These are phyloP conservation scores for Patagioenas fasciata DNA, from an alignment of 2,113 vertebrate species.

Conservation along the genomic window DNA sequence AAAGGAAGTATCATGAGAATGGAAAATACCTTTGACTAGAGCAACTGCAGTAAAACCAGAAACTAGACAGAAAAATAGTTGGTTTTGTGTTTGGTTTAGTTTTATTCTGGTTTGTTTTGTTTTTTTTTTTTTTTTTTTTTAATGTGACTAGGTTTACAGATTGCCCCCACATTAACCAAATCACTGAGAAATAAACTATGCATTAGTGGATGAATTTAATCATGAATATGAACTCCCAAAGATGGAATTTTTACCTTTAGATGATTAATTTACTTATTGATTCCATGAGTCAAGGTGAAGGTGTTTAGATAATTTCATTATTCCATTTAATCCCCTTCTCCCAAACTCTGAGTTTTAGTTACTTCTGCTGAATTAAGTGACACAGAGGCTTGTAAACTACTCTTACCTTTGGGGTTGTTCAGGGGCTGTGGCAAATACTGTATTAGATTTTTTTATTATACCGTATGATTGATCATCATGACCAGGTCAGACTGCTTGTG, in stretches of 20 bases:
- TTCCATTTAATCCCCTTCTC: not conserved
- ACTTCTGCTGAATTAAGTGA: not conserved
- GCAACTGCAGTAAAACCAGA: not conserved
- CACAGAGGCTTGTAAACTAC: not conserved
- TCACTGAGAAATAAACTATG: not conserved
- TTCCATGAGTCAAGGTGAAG: not conserved
- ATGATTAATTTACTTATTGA: not conserved
- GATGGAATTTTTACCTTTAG: not conserved
- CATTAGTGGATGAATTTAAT: not conserved
- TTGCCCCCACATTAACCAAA: not conserved
- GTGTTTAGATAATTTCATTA: not conserved
- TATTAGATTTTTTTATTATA: not conserved
- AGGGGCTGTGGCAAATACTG: not conserved
- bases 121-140: too few species aligned
- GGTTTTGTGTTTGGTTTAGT: too few species aligned
- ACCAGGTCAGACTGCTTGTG: not conserved
- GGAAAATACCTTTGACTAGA: not conserved
- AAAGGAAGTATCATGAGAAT: not conserved
- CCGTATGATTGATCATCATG: not conserved
- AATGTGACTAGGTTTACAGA: not conserved
- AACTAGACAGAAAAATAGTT: not conserved
- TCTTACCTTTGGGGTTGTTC: not conserved
- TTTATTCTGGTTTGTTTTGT: too few species aligned
- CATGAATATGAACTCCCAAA: not conserved
- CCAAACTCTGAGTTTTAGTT: not conserved